Base-by-base conservation (phyloP, 1,140 invertebrate genomes). In the Drosophila nikananu region DNA sequence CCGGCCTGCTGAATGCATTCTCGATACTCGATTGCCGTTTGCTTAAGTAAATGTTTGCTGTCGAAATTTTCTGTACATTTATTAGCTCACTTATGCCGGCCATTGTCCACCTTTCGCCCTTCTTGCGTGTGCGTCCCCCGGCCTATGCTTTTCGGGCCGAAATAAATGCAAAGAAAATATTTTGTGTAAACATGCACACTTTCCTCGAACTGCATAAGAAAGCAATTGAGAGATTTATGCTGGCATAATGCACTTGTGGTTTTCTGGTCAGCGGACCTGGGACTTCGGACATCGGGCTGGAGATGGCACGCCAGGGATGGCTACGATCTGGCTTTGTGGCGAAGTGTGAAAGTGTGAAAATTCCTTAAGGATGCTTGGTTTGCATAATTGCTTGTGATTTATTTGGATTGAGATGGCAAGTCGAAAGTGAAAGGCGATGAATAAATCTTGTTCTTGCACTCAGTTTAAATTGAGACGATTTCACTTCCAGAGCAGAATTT, bases 1-100 rank as follows among this genome's bases (percentile, higher is more conserved):
- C 27, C 32, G 17, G 17, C 30, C 30, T 51, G 10, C 35, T 25
- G 21, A n/a, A 63, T 64, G 62, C 42, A 39, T 64, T 76, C 46
- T 51, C 39, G 30, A 59, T 60, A 78, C 73, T 78, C 83, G 67
- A 83, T 89, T 83, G 83, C 71, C 66, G 79, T 79, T 87, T 89
- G 86, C 84, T 89, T 89, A 84, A 89, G 84, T 79, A 90, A 89
- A 89, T 90, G 86, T 89, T 89, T 89, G 86, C 74, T 84, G 81
- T 90, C 81, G 86, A 84, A 87, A 89, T 90, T 90, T 89, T 89
- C 73, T 84, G 81, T 81, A 84, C 87, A 90, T 89, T 90, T 89
- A 89, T 89, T 89, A 84, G 84, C 84, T 81, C 73, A 83, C 77
- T 87, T 84, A 84, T 84, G 67, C 77, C 44, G 57, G 46, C 58